Conservation (phyloP, 2,113 vertebrate species). For the Galbula dea region DNA sequence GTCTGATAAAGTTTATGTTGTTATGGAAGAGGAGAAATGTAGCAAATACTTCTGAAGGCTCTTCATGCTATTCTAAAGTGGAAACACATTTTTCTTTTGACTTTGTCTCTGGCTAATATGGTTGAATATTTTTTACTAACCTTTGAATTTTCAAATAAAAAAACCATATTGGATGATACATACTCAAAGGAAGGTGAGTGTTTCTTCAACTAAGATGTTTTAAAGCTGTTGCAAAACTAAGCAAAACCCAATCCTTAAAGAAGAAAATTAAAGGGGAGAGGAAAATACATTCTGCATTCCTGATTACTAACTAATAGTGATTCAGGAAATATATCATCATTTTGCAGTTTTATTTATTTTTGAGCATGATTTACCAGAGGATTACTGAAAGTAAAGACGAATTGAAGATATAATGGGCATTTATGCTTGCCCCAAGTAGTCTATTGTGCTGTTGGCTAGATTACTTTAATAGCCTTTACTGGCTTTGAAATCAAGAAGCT, state of each 20-base stretch:
- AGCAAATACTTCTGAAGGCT: not conserved
- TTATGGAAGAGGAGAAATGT: not conserved
- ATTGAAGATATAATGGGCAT: conserved; percentile 29
- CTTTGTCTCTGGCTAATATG: not conserved
- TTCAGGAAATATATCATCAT: not conserved
- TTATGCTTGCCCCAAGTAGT: conserved; percentile 42
- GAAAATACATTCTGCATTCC: not conserved
- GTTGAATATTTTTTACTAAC: not conserved
- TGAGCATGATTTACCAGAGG: not conserved
- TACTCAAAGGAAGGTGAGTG: not conserved
- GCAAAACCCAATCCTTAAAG: not conserved
- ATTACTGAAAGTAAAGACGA: conserved; percentile 17
- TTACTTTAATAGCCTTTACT: conserved; percentile 54
- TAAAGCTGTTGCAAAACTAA: not conserved
- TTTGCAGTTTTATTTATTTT: not conserved
- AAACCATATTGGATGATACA: not conserved
- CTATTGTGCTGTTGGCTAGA: conserved; percentile 41
- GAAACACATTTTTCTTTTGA: not conserved
- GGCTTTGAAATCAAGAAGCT: conserved; percentile 47
- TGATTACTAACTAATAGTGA: not conserved
- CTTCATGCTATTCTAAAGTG: not conserved
- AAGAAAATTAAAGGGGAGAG: not conserved
- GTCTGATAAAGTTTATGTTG: conserved; percentile 33
- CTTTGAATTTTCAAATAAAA: not conserved
- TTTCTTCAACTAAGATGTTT: not conserved